These are phyloP conservation scores for Andrena camellia DNA, from an alignment of 2,888 invertebrate genomes.

Conservation along the genomic window DNA sequence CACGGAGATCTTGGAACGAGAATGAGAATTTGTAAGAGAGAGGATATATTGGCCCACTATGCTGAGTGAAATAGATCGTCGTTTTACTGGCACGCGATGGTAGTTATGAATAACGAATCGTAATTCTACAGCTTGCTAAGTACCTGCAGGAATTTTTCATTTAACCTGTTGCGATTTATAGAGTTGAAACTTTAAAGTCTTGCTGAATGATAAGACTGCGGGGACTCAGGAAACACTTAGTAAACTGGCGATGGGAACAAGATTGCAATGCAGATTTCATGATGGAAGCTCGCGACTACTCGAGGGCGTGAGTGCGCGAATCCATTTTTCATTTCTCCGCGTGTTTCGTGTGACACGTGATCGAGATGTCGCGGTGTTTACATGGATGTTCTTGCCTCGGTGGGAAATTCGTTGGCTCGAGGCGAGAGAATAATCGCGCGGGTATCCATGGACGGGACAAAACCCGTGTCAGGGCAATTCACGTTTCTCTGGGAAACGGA, in stretches of 20 bases:
- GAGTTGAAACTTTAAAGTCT: too few relatives aligned
- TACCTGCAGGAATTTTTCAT: too few relatives aligned
- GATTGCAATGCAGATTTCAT: conserved; percentile 8
- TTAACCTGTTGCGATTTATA: too few relatives aligned
- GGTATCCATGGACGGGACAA: conserved; percentile 20
- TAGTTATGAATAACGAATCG: too few relatives aligned
- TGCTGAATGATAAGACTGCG: too few relatives aligned
- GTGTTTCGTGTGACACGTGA: conserved; percentile 16
- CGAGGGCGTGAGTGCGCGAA: background rate
- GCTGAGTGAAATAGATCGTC: too few relatives aligned
- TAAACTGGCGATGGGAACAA: background rate
- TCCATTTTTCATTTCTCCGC: conserved; percentile 32
- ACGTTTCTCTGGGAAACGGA: background rate
- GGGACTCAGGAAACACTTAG: too few relatives aligned
- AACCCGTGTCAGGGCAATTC: conserved; percentile 18
- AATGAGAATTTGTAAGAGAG: too few relatives aligned
- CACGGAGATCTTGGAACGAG: too few relatives aligned
- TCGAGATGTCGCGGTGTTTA: conserved; percentile 8
- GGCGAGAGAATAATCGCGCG: conserved; percentile 24
- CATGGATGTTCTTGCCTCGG: background rate
- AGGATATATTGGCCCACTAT: too few relatives aligned
- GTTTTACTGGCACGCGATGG: too few relatives aligned
- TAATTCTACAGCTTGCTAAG: too few relatives aligned
- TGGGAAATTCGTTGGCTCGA: conserved; percentile 25
- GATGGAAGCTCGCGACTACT: background rate